Conservation (phyloP, 2,113 vertebrate genomes). For the Columba janthina region DNA sequence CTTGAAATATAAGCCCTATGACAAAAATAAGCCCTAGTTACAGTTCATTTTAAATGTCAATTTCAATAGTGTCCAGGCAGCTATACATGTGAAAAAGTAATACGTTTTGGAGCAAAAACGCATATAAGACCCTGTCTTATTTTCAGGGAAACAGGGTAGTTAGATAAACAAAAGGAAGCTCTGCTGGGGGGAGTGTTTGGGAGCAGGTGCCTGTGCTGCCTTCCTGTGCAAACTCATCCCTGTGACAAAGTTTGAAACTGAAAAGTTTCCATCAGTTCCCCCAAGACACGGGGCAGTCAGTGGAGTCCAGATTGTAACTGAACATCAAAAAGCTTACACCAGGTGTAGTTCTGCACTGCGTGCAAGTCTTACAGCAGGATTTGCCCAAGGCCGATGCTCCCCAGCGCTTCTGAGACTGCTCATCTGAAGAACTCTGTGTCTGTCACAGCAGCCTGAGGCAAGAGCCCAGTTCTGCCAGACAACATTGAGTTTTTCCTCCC, state of each 20-base stretch:
- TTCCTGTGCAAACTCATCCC: not conserved
- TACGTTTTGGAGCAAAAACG: no score
- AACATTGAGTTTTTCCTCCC: not conserved
- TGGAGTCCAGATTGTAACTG: not conserved
- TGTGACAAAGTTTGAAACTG: not conserved
- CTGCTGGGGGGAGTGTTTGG: not conserved
- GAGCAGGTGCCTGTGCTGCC: not conserved
- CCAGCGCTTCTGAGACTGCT: fast-evolving
- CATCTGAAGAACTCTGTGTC: not conserved
- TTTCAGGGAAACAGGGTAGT: no score
- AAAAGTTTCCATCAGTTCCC: not conserved
- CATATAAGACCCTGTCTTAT: no score
- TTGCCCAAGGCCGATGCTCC: not conserved
- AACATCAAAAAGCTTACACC: not conserved
- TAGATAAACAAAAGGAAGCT: not conserved
- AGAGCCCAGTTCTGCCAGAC: not conserved
- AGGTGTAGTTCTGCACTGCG: not conserved
- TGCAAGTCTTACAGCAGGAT: not conserved
- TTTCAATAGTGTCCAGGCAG: no score
- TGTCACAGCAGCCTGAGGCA: not conserved
- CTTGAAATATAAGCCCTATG: no score
- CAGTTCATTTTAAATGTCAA: no score
- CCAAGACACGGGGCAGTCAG: not conserved
- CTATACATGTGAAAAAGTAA: no score
- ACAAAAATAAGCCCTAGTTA: no score